Conservation (phyloP, 2,888 invertebrate species). For the Brenthis daphne region DNA sequence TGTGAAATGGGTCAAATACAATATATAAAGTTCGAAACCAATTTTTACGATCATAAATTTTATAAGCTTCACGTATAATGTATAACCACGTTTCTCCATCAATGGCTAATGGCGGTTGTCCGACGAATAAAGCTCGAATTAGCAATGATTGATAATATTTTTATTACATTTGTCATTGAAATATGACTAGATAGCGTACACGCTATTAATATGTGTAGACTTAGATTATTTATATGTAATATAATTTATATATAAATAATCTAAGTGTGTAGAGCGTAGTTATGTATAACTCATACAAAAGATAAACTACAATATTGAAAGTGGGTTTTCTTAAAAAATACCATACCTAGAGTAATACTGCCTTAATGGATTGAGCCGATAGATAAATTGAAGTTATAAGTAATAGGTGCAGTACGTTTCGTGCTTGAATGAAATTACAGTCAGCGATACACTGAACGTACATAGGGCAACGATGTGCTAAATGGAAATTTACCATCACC, state of each 20-base stretch:
- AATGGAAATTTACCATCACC: conserved; percentile 11
- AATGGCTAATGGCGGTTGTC: conserved; percentile 11
- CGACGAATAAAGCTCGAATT: conserved; percentile 14
- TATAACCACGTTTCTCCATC: conserved; percentile 17
- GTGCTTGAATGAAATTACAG: conserved; percentile 55
- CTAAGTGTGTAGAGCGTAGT: neutral
- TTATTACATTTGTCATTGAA: conserved; percentile 21
- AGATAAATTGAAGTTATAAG: conserved; percentile 26
- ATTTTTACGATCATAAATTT: conserved; percentile 21
- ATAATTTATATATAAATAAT: no score
- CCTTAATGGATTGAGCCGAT: conserved; percentile 26
- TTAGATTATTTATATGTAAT: no score
- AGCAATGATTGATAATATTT: conserved; percentile 16
- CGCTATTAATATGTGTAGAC: neutral
- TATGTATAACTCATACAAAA: neutral
- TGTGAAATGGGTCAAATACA: conserved; percentile 12
- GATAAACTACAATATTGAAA: neutral
- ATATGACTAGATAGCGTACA: conserved; percentile 6
- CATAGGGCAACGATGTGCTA: conserved; percentile 2
- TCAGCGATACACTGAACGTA: conserved; percentile 37
- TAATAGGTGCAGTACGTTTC: conserved; percentile 29
- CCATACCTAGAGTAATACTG: conserved; percentile 9
- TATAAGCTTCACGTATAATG: conserved; percentile 11
- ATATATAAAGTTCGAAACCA: conserved; percentile 13
- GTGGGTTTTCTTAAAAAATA: conserved; percentile 8